A percentile compares a stretch with the other conserved stretches of the same genome.
phyloP scores from a whole-genome alignment of 2,888 invertebrate genomes.

The Deilephila porcellus region DNA sequence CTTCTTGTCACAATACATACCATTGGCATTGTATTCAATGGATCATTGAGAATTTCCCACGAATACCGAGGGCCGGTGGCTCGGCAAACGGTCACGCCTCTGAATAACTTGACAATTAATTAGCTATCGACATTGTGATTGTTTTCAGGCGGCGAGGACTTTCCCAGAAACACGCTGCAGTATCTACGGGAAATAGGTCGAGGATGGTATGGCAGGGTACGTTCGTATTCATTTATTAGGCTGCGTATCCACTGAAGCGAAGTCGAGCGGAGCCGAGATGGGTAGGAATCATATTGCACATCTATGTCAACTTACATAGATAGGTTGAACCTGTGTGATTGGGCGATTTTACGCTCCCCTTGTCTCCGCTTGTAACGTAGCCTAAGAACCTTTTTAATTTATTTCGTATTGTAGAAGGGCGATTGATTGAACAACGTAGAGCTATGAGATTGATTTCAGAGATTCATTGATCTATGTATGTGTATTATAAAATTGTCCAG shows the following conservation, averaged over 20 bases:
- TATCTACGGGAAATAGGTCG: conserved; percentile 92
- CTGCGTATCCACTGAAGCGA: neutral
- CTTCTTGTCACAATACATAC: conserved; percentile 29
- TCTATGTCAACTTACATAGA: neutral
- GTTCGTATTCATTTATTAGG: conserved; percentile 36
- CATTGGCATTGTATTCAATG: conserved; percentile 51
- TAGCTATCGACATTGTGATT: conserved; percentile 36
- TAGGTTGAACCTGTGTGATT: neutral
- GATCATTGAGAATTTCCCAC: conserved; percentile 54
- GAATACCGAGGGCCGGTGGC: conserved; percentile 39
- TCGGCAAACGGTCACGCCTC: conserved; percentile 21
- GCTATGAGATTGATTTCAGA: too few relatives aligned
- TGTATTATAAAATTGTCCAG: too few relatives aligned
- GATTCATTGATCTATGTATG: too few relatives aligned
- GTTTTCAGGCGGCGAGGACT: conserved; percentile 82
- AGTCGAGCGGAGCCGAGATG: too few relatives aligned
- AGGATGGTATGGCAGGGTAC: conserved; percentile 93
- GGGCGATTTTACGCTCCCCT: too few relatives aligned
- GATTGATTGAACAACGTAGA: too few relatives aligned
- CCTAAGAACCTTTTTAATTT: too few relatives aligned
- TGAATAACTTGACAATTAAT: neutral
- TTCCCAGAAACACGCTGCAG: conserved; percentile 90
- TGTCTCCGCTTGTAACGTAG: too few relatives aligned
- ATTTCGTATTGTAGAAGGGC: too few relatives aligned
- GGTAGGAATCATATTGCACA: too few relatives aligned